Base-by-base conservation (phyloP, 2,113 vertebrate genomes). In the Channa argus region DNA sequence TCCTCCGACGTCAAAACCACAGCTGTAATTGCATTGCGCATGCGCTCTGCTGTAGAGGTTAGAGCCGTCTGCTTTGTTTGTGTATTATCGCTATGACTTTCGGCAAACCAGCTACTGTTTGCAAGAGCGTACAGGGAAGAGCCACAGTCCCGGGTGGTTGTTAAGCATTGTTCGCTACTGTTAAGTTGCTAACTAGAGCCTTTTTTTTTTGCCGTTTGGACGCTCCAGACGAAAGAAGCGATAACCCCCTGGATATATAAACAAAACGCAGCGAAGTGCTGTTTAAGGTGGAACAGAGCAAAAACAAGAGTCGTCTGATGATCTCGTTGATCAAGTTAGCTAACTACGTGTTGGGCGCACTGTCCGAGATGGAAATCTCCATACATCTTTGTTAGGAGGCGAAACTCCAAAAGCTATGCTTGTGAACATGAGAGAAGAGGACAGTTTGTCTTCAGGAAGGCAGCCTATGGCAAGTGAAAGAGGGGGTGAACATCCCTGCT, bases 361-460 rank as follows among this genome's bases (percentile, higher is more conserved):
- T 13, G 60, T 9, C 14, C 9, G 44, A 8, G 9, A 90, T 93
- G 92, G 79, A 56, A 61, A 9, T 39, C 14, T 3, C n/a, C 36
- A 3, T 11, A 8, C 33, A 33, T 6, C 71, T 55, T 64, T 68
- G 72, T 51, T 88, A 80, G 84, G 86, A 86, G 88, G 50, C 1
- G 8, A 72, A 24, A 53, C 84, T 85, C 84, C 84, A 5, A 15
- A 53, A 66, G 45, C 9, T 44, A 3, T 67, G 47, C 56, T 56
- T 38, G 78, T 75, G 87, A 92, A 93, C 93, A 96, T 97, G 96
- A 93, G 83, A 89, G 85, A 92, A 83, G 76, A 90, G 63, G 89
- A 79, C 77, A 69, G 80, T 72, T 67, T 86, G 62, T 80, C 87
- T 87, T 86, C 87, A 77, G 89, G 86, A 88, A 93, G 92, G 90